These are phyloP conservation scores for Aptenodytes patagonicus DNA, from an alignment of 2,113 vertebrate genomes.

Conservation along the genomic window DNA sequence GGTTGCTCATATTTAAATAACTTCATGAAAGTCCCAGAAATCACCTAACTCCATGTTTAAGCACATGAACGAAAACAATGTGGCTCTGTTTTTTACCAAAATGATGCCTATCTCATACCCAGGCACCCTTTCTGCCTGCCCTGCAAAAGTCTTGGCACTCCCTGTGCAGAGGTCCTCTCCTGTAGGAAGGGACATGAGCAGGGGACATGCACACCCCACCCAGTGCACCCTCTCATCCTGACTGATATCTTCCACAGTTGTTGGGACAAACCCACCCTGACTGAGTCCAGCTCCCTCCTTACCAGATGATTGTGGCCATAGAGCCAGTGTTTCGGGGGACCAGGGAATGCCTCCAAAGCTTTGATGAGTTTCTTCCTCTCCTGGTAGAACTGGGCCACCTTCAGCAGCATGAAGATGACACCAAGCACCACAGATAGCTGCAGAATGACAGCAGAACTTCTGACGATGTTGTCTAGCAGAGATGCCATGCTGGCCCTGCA, in stretches of 20 bases:
- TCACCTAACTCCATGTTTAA: not conserved
- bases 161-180: not conserved
- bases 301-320: slow-evolving; percentile 76
- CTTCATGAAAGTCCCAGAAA: not conserved
- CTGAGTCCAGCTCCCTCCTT: not conserved
- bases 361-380: slow-evolving; percentile 47
- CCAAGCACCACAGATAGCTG: slow-evolving; percentile 49
- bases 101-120: not conserved
- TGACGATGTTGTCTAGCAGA: not conserved
- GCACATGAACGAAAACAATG: rapidly evolving
- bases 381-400: slow-evolving; percentile 39
- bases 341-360: slow-evolving; percentile 72
- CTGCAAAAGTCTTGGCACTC: not conserved
- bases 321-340: slow-evolving; percentile 73
- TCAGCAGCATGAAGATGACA: slow-evolving; percentile 59
- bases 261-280: not conserved
- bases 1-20: not conserved
- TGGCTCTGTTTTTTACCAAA: not conserved
- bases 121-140: not conserved
- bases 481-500: not conserved
- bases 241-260: not conserved
- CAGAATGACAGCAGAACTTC: not conserved
- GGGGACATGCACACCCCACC: rapidly evolving
- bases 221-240: not conserved
- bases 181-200: not conserved